These are phyloP conservation scores for Hydrophis major DNA, from an alignment of 2,797 vertebrate genomes.

Conservation along the genomic window DNA sequence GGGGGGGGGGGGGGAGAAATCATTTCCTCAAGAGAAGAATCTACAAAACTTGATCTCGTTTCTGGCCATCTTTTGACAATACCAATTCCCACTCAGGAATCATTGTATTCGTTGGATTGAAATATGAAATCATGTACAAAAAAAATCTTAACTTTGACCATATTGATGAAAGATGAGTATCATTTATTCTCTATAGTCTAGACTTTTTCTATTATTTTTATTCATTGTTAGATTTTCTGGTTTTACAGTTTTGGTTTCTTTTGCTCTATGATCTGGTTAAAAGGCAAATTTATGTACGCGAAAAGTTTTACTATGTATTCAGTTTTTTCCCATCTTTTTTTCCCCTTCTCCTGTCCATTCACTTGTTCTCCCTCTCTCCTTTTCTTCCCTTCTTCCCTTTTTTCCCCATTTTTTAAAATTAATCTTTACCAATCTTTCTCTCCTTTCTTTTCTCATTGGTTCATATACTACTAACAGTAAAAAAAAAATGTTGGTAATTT, in stretches of 20 bases:
- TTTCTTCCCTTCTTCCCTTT: not conserved
- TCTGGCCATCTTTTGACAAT: not conserved
- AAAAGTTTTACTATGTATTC: not conserved
- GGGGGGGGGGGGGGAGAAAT: fast-evolving
- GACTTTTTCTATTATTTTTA: not conserved
- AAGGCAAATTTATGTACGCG: not conserved
- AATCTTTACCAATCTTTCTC: not conserved
- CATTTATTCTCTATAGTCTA: not conserved
- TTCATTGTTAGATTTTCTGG: not conserved
- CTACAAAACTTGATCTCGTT: not conserved
- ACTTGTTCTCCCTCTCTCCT: not conserved
- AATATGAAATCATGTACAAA: not conserved
- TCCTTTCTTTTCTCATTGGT: not conserved
- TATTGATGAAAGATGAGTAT: not conserved
- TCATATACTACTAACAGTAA: not conserved
- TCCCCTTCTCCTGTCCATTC: not conserved
- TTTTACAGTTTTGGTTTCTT: not conserved
- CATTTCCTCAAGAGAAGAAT: not conserved
- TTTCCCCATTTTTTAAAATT: not conserved
- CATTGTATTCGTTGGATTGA: not conserved
- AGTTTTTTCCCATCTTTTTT: not conserved
- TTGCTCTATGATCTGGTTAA: not conserved
- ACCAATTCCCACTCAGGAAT: not conserved
- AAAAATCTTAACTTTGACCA: not conserved
- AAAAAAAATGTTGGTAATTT: not conserved